Percentiles rank a stretch among this genome's conserved stretches.
Evolutionary conservation across 2,888 invertebrate genomes (phyloP).

Genomic region (Acleris sparsana): DNA sequence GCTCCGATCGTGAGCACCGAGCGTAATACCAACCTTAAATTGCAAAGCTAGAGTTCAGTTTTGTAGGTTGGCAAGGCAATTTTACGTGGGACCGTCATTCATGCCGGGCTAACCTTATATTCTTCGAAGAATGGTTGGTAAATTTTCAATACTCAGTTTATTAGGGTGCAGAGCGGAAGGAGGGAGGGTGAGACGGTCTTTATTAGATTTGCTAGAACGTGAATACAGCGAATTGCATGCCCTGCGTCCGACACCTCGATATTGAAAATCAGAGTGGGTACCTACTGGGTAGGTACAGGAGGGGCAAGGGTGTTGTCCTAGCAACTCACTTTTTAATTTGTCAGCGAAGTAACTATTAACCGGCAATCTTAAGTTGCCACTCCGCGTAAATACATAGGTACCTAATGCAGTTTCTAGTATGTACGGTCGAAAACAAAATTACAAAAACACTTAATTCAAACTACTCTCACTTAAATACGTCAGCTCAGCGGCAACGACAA

Average conservation of each 20-base stretch:
- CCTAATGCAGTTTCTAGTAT: too few species aligned
- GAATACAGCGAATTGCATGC: slow-evolving; percentile 65
- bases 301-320: too few species aligned
- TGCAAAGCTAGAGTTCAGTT: slow-evolving; percentile 43
- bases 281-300: not conserved
- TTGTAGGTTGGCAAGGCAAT: slow-evolving; percentile 39
- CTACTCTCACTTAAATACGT: too few species aligned
- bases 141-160: slow-evolving; percentile 85
- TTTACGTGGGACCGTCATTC: slow-evolving; percentile 64
- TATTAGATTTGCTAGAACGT: slow-evolving; percentile 81
- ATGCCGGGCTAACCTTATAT: slow-evolving; percentile 77
- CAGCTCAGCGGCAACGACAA: too few species aligned
- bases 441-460: too few species aligned
- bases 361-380: too few species aligned
- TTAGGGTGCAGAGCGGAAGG: slow-evolving; percentile 75
- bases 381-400: too few species aligned
- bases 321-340: too few species aligned
- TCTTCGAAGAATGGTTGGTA: slow-evolving; percentile 81
- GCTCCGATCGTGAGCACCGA: slow-evolving; percentile 35
- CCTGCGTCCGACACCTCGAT: slow-evolving; percentile 65
- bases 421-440: too few species aligned
- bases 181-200: slow-evolving; percentile 75
- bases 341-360: too few species aligned
- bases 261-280: slow-evolving; percentile 48
- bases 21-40: slow-evolving; percentile 39